Base-by-base conservation (phyloP, 2,888 invertebrate genomes). In the Stenodera caucasica region DNA sequence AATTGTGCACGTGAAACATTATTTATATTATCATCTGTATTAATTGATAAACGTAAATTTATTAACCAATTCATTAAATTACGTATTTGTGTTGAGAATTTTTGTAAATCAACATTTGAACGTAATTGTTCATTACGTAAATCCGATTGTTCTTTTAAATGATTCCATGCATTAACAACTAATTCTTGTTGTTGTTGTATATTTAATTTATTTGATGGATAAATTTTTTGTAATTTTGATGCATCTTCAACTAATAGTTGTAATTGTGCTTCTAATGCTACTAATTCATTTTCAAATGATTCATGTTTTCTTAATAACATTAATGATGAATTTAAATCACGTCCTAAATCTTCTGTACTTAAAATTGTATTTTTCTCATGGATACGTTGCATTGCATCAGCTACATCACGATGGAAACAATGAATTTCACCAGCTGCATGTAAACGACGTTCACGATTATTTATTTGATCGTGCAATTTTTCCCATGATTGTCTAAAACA, bases 381-480 rank as follows among this genome's bases (percentile, higher is more conserved):
- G 40, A 95, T 96, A 23, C 97, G 85, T 40, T 92, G 90, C 8
- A 95, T 80, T 1, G 96, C 91, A 76, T 98, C 97, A 21, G 91
- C 93, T 1, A 93, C 95, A 81, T 98, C 98, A 56, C 97, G 88
- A 82, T 98, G 98, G 86, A 97, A 98, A 57, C 96, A 88, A 81
- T 98, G 98, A 68, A 98, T 95, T 82, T 98, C 96, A 9, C 94
- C 97, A 1, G 98, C 98, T 0, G 96, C 98, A 76, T 90, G 89
- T 37, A 99, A 83, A 45, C 95, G 90, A 64, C 91, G 88, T 67
- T 94, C 94, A 12, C 98, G 87, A 53, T 91, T 88, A 70, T 91
- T 90, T 60, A 98, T 90, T 76, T 94, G 89, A 54, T 93, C 91
- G 53, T 96, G 84, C 0, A 98, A 86, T 50, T 90, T 88, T 67